phyloP scores from a whole-genome alignment of 2,113 vertebrate genomes.

The Hirundichthys speculiger region DNA sequence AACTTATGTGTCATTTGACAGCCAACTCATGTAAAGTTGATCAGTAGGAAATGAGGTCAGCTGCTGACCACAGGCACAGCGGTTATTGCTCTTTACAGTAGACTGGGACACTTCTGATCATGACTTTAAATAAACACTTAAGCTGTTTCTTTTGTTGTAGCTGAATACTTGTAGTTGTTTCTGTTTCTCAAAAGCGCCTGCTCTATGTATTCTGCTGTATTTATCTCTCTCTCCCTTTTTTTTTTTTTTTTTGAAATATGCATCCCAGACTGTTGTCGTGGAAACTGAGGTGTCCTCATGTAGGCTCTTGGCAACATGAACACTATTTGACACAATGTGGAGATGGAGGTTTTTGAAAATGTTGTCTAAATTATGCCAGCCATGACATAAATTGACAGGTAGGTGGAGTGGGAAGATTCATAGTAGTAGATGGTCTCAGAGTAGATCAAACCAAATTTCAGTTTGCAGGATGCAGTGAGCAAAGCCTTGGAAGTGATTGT shows the following conservation, averaged over 20 bases:
- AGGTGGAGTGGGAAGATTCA: conserved; percentile 68
- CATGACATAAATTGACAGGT: conserved; percentile 63
- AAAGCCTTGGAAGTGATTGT: background rate
- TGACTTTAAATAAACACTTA: conserved; percentile 24
- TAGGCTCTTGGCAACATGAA: conserved; percentile 69
- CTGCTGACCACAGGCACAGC: background rate
- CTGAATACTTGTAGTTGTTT: conserved; percentile 16
- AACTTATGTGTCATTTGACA: background rate
- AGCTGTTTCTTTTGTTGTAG: conserved; percentile 4
- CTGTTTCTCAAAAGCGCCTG: conserved; percentile 12
- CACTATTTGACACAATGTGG: conserved; percentile 60
- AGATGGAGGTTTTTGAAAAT: conserved; percentile 47
- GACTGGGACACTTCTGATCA: conserved; percentile 19
- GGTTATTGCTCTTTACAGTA: conserved; percentile 17
- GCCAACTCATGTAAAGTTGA: conserved; percentile 13
- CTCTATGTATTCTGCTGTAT: conserved; percentile 31
- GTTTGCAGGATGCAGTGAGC: conserved; percentile 29
- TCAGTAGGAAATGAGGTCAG: conserved; percentile 9
- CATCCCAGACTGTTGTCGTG: conserved; percentile 75
- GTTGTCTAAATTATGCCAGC: conserved; percentile 68
- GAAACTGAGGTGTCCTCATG: conserved; percentile 76
- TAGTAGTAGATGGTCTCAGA: conserved; percentile 55
- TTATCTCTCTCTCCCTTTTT: conserved; percentile 12
- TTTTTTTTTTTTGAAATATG: conserved; percentile 19
- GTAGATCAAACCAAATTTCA: conserved; percentile 34